Evolutionary conservation across 2,113 vertebrate species (phyloP).

Genomic region (Caracal caracal): DNA sequence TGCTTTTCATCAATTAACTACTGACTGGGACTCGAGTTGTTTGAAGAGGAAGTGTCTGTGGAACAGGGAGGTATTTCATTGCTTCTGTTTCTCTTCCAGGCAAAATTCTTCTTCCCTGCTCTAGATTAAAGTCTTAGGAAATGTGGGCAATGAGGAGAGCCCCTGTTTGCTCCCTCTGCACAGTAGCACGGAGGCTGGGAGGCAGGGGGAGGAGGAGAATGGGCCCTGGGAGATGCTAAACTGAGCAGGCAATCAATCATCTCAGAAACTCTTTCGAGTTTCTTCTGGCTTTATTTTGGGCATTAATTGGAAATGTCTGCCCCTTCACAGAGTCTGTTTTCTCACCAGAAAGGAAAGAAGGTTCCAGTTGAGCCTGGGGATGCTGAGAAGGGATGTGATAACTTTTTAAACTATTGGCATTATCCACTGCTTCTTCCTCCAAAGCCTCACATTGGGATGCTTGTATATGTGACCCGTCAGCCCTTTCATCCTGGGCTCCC

Average conservation of each 20-base stretch:
- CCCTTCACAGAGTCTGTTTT: not conserved
- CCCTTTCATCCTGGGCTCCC: not conserved
- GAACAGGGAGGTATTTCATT: not conserved
- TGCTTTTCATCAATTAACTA: not conserved
- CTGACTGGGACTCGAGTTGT: not conserved
- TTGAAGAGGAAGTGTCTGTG: not conserved
- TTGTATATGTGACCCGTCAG: too few relatives aligned
- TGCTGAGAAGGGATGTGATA: not conserved
- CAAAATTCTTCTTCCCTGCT: not conserved
- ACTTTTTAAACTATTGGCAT: not conserved
- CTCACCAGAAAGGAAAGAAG: not conserved
- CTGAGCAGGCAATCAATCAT: constrained; percentile 20
- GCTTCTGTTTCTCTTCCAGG: not conserved
- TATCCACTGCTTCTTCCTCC: not conserved
- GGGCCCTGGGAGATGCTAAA: not conserved
- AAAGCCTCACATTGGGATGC: not conserved
- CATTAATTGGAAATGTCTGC: constrained; percentile 34
- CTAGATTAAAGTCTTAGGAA: not conserved
- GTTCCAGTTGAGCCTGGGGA: not conserved
- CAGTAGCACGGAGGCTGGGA: not conserved
- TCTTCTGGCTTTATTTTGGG: constrained; percentile 48
- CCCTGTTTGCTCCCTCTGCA: not conserved
- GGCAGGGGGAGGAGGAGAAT: not conserved
- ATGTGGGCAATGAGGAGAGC: not conserved
- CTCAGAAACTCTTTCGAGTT: not conserved